phyloP scores from a whole-genome alignment of 2,113 vertebrate genomes.

The Atlantisia rogersi region DNA sequence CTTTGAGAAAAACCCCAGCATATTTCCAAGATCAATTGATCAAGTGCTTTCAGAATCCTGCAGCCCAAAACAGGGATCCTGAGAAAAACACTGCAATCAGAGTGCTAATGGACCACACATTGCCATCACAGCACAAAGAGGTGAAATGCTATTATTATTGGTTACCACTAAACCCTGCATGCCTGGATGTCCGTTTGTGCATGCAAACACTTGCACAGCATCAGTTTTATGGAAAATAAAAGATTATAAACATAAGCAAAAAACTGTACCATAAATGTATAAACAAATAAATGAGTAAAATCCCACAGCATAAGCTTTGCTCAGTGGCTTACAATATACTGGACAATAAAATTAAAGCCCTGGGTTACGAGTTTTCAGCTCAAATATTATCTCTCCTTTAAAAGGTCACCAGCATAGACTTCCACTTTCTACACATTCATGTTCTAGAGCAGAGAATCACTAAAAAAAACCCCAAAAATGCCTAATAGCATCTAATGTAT shows the following conservation, averaged over 20 bases:
- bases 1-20: neutral
- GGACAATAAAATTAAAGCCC: neutral
- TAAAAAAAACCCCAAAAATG: neutral
- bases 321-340: neutral
- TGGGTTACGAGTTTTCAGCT: neutral
- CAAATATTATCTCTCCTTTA: neutral
- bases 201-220: neutral
- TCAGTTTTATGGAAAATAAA: neutral
- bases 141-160: neutral
- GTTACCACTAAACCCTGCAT: neutral
- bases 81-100: neutral
- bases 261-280: neutral
- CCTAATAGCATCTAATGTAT: neutral
- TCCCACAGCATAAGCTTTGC: neutral
- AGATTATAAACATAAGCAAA: neutral
- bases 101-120: neutral
- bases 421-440: neutral
- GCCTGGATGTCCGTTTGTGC: neutral
- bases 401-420: neutral
- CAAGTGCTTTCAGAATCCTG: constrained; percentile 22
- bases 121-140: neutral
- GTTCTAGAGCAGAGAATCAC: neutral
- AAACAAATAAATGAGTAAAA: neutral
- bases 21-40: neutral
- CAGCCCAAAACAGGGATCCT: neutral